Conservation (phyloP, 2,113 vertebrate species). For the Pangasianodon hypophthalmus region DNA sequence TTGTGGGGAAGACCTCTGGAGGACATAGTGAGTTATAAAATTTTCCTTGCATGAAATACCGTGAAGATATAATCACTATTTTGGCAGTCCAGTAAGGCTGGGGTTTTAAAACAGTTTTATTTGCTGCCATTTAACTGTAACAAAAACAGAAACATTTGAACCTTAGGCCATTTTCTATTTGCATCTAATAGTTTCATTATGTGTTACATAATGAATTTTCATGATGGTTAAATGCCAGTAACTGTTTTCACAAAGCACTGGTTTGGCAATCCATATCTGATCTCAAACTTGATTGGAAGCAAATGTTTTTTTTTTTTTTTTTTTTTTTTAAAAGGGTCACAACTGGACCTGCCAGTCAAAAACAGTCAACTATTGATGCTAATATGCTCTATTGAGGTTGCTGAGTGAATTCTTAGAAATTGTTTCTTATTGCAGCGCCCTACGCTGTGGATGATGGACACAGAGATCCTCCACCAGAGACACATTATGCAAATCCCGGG, state of each 20-base stretch:
- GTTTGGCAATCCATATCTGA: not conserved
- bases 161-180: not conserved
- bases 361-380: not conserved
- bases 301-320: not conserved
- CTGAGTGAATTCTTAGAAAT: not conserved
- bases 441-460: not conserved
- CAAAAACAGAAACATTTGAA: not conserved
- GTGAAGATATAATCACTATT: conserved; percentile 15
- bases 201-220: not conserved
- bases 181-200: not conserved
- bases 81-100: conserved; percentile 3
- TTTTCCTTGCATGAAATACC: conserved; percentile 17
- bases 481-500: not conserved
- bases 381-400: not conserved
- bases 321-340: not conserved
- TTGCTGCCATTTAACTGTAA: not conserved
- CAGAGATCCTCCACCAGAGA: not conserved
- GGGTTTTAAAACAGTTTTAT: not conserved
- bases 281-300: not conserved
- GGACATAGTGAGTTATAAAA: conserved; percentile 12
- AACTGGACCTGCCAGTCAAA: not conserved
- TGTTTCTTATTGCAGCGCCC: conserved; percentile 25
- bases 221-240: conserved; percentile 6
- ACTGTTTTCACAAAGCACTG: not conserved
- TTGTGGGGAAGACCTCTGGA: conserved; percentile 18